A percentile compares a stretch with the other conserved stretches of the same genome.
Conservation (phyloP, 2,797 vertebrate genomes). For the Gila robusta region DNA sequence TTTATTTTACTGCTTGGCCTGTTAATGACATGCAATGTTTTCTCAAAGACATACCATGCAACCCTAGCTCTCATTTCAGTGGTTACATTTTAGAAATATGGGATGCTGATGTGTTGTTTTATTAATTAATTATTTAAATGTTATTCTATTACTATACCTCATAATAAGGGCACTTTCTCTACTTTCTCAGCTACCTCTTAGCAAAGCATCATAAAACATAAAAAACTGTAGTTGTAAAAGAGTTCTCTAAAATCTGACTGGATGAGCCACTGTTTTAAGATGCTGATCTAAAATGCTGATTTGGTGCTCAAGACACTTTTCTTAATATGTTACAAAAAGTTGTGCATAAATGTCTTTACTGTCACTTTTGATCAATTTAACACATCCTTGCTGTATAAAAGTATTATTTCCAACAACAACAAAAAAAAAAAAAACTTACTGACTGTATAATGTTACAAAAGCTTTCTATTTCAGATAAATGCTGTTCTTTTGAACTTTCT, state of each 20-base stretch:
- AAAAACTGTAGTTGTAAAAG: background rate
- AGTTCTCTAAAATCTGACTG: background rate
- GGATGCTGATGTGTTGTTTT: background rate
- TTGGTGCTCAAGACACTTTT: too few species aligned
- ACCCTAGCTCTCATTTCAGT: background rate
- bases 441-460: too few species aligned
- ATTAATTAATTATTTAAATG: background rate
- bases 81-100: background rate
- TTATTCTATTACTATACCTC: background rate
- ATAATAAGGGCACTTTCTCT: background rate
- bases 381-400: too few species aligned
- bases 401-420: too few species aligned
- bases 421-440: too few species aligned
- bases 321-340: too few species aligned
- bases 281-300: too few species aligned
- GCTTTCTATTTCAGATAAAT: too few species aligned
- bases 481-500: too few species aligned
- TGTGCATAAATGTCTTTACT: too few species aligned
- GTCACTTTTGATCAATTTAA: too few species aligned
- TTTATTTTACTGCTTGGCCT: background rate
- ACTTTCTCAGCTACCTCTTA: background rate
- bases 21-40: background rate
- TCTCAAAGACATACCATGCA: background rate
- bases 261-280: too few species aligned
- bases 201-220: background rate